Percentiles rank a stretch among this genome's conserved stretches.
These are phyloP conservation scores for Copidosoma aretas DNA, from an alignment of 2,888 invertebrate genomes.

Conservation along the genomic window DNA sequence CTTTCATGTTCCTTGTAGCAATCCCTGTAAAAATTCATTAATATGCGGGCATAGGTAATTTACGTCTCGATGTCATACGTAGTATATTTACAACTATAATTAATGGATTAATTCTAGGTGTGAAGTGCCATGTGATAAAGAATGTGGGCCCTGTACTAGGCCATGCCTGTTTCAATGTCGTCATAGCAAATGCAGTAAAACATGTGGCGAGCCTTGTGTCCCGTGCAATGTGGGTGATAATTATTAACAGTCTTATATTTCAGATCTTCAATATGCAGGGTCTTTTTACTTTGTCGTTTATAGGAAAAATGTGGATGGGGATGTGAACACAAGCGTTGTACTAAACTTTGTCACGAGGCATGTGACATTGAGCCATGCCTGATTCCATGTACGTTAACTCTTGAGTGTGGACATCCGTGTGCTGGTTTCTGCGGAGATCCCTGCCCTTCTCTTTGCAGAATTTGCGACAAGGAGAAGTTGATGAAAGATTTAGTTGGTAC, in stretches of 20 bases:
- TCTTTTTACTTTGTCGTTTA: no score
- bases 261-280: neutral
- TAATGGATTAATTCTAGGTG: no score
- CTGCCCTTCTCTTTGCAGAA: slow-evolving; percentile 22
- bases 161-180: slow-evolving; percentile 10
- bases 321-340: slow-evolving; percentile 14
- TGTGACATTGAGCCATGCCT: slow-evolving; percentile 21
- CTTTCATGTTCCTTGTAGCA: neutral
- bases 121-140: slow-evolving; percentile 5
- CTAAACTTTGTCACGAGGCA: slow-evolving; percentile 2
- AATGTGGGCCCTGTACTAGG: slow-evolving; percentile 16
- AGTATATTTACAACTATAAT: no score
- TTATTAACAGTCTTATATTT: neutral
- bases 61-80: neutral
- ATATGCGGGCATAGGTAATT: slow-evolving; percentile 21
- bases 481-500: slow-evolving; percentile 1
- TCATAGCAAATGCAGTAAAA: slow-evolving; percentile 18
- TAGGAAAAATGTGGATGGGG: slow-evolving; percentile 15
- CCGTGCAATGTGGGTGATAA: slow-evolving; percentile 14
- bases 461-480: slow-evolving; percentile 16
- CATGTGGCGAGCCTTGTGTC: slow-evolving; percentile 19
- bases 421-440: slow-evolving; percentile 26
- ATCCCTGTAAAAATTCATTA: slow-evolving; percentile 1
- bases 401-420: slow-evolving; percentile 20
- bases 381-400: slow-evolving; percentile 6